Evolutionary conservation across 1,140 invertebrate species (phyloP), one percentile per base, ranked within the genome.

Genomic region (Pomacea maculata): DNA sequence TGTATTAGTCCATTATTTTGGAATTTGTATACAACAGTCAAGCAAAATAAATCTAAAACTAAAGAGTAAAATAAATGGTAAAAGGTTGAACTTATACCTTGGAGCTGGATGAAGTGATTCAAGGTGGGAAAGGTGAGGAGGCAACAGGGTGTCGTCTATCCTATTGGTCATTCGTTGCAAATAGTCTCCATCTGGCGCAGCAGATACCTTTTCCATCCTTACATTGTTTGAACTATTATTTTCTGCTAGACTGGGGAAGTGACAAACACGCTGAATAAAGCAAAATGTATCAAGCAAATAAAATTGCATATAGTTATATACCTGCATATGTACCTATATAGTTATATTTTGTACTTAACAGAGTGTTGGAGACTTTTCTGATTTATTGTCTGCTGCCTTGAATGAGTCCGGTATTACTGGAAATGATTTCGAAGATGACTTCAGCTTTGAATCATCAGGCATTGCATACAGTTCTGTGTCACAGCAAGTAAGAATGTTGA

Each of bases 361-460:
- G 86, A 81, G 83, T 78, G 79, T 12, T 29, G 65, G 61, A 64
- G 79, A 64, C 45, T 85, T 85, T 75, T 78, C 83, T 80, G 88
- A 89, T 80, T 85, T 89, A 75, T 85, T 89, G 81, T 87, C 86
- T 55, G 88, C 87, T 61, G 88, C 88, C 61, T 79, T 89, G 73
- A 85, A 87, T 86, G 88, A 86, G 72, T 87, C 88, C 64, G 88
- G 88, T 19, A 87, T 89, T n/a, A 85, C 87, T 67, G 88, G 85
- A 67, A 77, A 82, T 81, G 86, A 85, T 55, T 80, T 86, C 57
- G 86, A 79, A 65, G 86, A 86, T 79, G 86, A 88, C 70, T 85
- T 84, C 82, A 64, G 68, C 21, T 25, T 61, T 61, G 78, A 80
- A 72, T 65, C 29, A 65, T 55, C 75, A 19, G 34, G 15, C 57